phyloP scores from a whole-genome alignment of 1,140 invertebrate genomes.

The Nasonia vitripennis region DNA sequence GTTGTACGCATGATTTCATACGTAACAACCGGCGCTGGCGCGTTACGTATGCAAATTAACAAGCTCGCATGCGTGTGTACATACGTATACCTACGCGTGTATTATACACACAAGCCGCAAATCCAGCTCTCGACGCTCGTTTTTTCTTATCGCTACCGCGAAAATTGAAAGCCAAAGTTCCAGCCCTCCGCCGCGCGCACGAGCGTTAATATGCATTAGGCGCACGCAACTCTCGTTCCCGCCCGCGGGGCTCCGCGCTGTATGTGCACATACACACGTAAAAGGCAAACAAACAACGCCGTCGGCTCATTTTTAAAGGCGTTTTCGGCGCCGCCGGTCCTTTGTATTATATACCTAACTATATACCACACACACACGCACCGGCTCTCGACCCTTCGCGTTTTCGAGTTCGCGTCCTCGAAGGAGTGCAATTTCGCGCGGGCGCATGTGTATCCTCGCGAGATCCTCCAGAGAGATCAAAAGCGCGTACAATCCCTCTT shows the following conservation, averaged over 20 bases:
- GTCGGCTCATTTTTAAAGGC: constrained; percentile 5
- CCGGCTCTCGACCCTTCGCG: not conserved
- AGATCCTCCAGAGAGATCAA: not conserved
- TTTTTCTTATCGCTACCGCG: constrained; percentile 18
- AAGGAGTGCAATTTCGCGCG: constrained; percentile 29
- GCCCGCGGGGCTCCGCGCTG: not conserved
- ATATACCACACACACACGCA: not conserved
- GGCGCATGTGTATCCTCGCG: not conserved
- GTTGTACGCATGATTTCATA: not conserved
- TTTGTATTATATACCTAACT: not conserved
- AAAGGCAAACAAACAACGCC: not conserved
- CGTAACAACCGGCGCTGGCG: not conserved
- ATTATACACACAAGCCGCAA: not conserved
- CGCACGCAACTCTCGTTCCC: constrained; percentile 19
- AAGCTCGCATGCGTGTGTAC: not conserved
- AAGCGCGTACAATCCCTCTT: not conserved
- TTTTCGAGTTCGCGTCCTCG: not conserved
- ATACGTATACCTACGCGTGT: not conserved
- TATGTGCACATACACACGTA: not conserved
- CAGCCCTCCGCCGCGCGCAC: not conserved
- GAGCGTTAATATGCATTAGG: constrained; percentile 40
- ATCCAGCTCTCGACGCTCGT: not conserved
- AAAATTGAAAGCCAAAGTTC: constrained; percentile 31
- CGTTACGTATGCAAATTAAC: constrained; percentile 29
- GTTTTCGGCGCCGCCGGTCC: not conserved